Evolutionary conservation across 1,140 invertebrate genomes (phyloP).

Genomic region (Leptestheria dahalacensis): DNA sequence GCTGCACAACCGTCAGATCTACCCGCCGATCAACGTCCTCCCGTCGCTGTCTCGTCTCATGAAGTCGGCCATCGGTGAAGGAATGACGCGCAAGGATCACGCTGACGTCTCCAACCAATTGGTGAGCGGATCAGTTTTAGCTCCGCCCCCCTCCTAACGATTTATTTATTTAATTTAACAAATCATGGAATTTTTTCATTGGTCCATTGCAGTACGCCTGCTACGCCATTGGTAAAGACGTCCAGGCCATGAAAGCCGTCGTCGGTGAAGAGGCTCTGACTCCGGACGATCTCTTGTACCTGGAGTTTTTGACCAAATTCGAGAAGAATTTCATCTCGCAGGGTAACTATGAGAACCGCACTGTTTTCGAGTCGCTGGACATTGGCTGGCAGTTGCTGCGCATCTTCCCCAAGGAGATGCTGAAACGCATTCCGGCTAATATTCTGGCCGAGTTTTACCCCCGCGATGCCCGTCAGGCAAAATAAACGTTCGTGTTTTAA

Average conservation of each 20-base stretch:
- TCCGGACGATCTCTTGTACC: constrained; percentile 92
- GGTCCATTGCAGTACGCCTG: constrained; percentile 69
- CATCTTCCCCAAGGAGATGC: constrained; percentile 99
- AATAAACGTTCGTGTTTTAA: background rate
- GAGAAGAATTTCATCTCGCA: constrained; percentile 99
- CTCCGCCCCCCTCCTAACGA: too few species aligned
- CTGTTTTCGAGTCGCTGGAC: constrained; percentile 97
- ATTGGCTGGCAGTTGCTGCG: constrained; percentile 98
- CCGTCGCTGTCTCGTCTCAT: constrained; percentile 96
- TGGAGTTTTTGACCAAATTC: constrained; percentile 97
- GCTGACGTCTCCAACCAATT: constrained; percentile 95
- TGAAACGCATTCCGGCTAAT: constrained; percentile 93
- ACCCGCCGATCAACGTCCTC: constrained; percentile 93
- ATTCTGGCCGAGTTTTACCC: constrained; percentile 97
- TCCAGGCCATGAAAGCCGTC: constrained; percentile 96
- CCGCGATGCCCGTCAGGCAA: constrained; percentile 49
- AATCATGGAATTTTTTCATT: too few species aligned
- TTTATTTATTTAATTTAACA: too few species aligned
- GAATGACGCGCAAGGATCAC: constrained; percentile 95
- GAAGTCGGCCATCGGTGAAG: constrained; percentile 97
- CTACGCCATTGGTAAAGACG: constrained; percentile 96
- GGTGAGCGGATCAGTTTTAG: constrained; percentile 43
- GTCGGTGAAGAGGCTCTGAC: constrained; percentile 92
- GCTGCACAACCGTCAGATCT: constrained; percentile 93
- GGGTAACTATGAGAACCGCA: constrained; percentile 95